Percentiles rank a stretch among this genome's conserved stretches.
Evolutionary conservation across 2,888 invertebrate species (phyloP).

Genomic region (Eugnorisma glareosa): DNA sequence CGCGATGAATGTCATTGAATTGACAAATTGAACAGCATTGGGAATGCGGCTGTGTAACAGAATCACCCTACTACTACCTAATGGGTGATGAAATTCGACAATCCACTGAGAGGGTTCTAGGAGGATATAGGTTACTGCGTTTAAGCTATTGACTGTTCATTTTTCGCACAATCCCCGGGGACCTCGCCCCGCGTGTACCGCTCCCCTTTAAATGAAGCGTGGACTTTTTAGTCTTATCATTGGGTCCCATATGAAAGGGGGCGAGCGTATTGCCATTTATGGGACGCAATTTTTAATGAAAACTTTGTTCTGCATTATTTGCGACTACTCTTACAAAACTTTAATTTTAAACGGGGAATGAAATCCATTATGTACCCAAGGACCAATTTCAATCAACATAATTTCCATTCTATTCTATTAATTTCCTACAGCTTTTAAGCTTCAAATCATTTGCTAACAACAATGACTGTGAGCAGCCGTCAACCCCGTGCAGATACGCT

Average conservation of each 20-base stretch:
- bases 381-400: neutral
- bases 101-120: too few relatives aligned
- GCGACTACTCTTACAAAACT: neutral
- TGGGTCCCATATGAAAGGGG: conserved; percentile 27
- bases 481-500: neutral
- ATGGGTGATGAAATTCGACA: neutral
- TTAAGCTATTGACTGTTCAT: neutral
- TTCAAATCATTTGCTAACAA: neutral
- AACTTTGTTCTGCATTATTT: neutral
- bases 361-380: neutral
- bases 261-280: neutral
- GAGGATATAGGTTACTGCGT: neutral
- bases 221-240: conserved; percentile 37
- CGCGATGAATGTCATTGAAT: neutral
- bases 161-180: conserved; percentile 4
- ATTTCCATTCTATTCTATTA: neutral
- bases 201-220: conserved; percentile 26
- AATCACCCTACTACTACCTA: neutral
- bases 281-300: neutral
- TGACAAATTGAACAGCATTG: neutral
- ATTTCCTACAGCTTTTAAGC: neutral
- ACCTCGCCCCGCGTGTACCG: neutral
- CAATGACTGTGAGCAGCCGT: neutral
- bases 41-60: neutral
- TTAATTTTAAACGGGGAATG: neutral